Evolutionary conservation across 2,888 invertebrate species (phyloP), one percentile per base, ranked within the genome.

Genomic region (Ophioninae sp.): DNA sequence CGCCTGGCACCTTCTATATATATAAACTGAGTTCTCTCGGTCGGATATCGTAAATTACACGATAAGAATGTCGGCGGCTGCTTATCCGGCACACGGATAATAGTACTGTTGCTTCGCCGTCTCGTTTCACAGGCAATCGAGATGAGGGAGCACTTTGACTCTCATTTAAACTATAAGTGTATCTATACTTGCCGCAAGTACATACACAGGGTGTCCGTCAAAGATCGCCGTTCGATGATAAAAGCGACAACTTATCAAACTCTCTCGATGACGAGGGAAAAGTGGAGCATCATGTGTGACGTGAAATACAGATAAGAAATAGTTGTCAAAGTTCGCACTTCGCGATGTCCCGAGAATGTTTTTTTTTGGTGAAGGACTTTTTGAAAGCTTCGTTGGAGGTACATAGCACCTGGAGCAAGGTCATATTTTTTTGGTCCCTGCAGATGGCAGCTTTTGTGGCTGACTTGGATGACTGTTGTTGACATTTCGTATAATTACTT

Each of bases 41-140:
- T 78, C 73, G 79, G 82, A 84, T 84, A 86, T 88, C 89, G 88
- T 89, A 89, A 89, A 89, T 88, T 87, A 87, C 79, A 81, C 86
- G 89, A 89, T 89, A 89, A 89, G 88, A 85, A 86, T 87, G 87
- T 86, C 86, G 86, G 85, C 86, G 74, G 79, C 73, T 76, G 79
- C 84, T 84, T 84, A 84, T 84, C 84, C 84, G 76, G 69, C 77
- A 64, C 77, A 74, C 76, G 76, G 72, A 80, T 80, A 81, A 76
- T 67, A 68, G 79, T 80, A 80, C 72, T 73, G 58, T 79, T 64
- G 64, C 72, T 63, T 39, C 51, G 51, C 51, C 65, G 78, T 80
- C 81, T 71, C 74, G 71, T 80, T 81, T 81, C 69, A 79, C 61
- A 65, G 81, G 51, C 37, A 69, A 77, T 65, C 71, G 77, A 81